Base-by-base conservation (phyloP, 2,888 invertebrate species). In the Tineola bisselliella region DNA sequence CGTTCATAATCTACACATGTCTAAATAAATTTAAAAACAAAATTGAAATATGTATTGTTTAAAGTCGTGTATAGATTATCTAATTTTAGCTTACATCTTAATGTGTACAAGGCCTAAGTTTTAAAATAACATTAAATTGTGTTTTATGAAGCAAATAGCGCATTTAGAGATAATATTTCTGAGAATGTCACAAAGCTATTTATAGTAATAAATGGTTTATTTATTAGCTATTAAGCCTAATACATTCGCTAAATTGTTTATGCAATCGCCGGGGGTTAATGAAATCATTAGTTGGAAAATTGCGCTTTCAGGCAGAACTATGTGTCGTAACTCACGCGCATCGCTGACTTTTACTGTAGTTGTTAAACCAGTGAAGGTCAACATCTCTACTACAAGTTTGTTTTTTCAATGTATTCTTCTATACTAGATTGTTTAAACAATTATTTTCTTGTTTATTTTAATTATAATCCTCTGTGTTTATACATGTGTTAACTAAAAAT, bases 251-350 rank as follows among this genome's bases (percentile, higher is more conserved):
- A 38, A 81, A 81, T 77, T 81, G 63, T 66, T 63, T 67, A 64
- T 65, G 67, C 70, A 68, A 74, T 73, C 70, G 56, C 8, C 70
- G 71, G 75, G n/a, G 77, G 79, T 79, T 78, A 80, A 82, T 81
- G 81, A 83, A 84, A 82, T 82, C 77, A 81, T 82, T 80, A 74
- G 69, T 69, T 72, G 66, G 69, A 70, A 66, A 73, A 71, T 71
- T 68, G 72, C 71, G 71, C 73, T 71, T 69, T 69, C 70, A 67
- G 65, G 68, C 67, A 38, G 57, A 65, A 66, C 38, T 38, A 66
- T 68, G 66, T 68, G 62, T 73, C 79, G 69, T 86, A 84, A 76
- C 68, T 86, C 74, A 81, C 72, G 61, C 60, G 78, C 78, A 72
- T 77, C 68, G 67, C 62, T 67, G 33, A 59, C 76, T 79, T 79